Evolutionary conservation across 2,888 invertebrate species (phyloP).

Genomic region (Leucophenga maculata): DNA sequence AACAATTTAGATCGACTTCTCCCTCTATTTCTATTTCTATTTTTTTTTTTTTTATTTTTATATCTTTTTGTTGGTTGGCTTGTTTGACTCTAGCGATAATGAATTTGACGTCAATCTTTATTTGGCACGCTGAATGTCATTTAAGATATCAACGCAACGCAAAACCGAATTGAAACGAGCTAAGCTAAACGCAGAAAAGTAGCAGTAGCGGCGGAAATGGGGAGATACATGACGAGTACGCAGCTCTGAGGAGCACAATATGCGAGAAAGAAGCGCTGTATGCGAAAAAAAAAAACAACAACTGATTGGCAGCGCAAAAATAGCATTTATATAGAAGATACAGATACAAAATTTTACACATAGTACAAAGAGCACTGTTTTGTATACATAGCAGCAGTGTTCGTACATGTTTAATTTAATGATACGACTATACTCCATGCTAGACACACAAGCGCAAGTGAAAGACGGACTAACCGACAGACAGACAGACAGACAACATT

Average conservation of each 20-base stretch:
- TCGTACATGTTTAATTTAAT: slow-evolving; percentile 22
- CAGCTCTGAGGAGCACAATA: slow-evolving; percentile 1
- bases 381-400: not conserved
- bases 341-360: not conserved
- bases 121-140: slow-evolving; percentile 55
- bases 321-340: slow-evolving; percentile 9
- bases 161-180: slow-evolving; percentile 36
- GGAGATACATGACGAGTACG: slow-evolving; percentile 14
- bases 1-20: not conserved
- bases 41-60: not conserved
- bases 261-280: not conserved
- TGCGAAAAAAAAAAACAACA: slow-evolving; percentile 30
- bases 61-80: not conserved
- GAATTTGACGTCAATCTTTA: slow-evolving; percentile 62
- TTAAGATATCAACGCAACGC: slow-evolving; percentile 47
- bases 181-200: too few relatives aligned
- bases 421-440: not conserved
- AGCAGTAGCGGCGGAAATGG: slow-evolving; percentile 9
- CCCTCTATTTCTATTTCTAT: not conserved
- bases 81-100: slow-evolving; percentile 44
- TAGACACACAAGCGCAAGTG: not conserved
- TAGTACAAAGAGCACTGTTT: not conserved
- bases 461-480: not conserved
- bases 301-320: slow-evolving; percentile 42
- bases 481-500: slow-evolving; percentile 2